These are phyloP conservation scores for Drosophila leontia DNA, from an alignment of 1,140 invertebrate species.

Conservation along the genomic window DNA sequence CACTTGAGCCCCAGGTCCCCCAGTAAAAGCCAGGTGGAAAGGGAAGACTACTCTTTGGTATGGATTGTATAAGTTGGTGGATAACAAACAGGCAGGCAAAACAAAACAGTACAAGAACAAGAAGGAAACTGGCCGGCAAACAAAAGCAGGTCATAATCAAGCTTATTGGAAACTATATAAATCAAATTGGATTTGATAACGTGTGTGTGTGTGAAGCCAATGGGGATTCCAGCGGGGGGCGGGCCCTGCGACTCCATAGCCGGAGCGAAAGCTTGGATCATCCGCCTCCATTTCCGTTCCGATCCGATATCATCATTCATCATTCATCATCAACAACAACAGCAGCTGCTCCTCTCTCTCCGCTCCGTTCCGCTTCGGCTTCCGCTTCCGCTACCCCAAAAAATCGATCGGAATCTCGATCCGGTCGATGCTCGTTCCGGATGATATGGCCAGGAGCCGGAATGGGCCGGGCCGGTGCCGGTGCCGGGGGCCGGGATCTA, in stretches of 20 bases:
- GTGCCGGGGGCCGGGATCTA: conserved; percentile 68
- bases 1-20: conserved; percentile 3
- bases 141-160: conserved; percentile 45
- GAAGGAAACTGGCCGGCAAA: conserved; percentile 22
- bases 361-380: conserved; percentile 11
- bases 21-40: conserved; percentile 17
- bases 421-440: conserved; percentile 36
- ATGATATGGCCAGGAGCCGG: conserved; percentile 37
- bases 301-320: conserved; percentile 12
- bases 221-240: conserved; percentile 30
- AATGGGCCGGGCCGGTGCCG: conserved; percentile 21
- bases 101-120: conserved; percentile 32
- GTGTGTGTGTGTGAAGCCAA: conserved; percentile 44
- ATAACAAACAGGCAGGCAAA: conserved; percentile 34
- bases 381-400: conserved; percentile 26
- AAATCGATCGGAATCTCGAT: conserved; percentile 29
- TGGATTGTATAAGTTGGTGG: conserved; percentile 30
- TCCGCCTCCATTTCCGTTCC: conserved; percentile 18
- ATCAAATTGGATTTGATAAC: conserved; percentile 45
- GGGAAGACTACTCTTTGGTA: conserved; percentile 12
- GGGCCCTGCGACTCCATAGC: conserved; percentile 21
- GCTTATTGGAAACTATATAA: conserved; percentile 31
- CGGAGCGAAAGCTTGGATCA: conserved; percentile 29
- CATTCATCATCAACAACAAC: background rate
- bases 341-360: conserved; percentile 1